phyloP scores from a whole-genome alignment of 2,888 invertebrate genomes.

The Machimus atricapillus region DNA sequence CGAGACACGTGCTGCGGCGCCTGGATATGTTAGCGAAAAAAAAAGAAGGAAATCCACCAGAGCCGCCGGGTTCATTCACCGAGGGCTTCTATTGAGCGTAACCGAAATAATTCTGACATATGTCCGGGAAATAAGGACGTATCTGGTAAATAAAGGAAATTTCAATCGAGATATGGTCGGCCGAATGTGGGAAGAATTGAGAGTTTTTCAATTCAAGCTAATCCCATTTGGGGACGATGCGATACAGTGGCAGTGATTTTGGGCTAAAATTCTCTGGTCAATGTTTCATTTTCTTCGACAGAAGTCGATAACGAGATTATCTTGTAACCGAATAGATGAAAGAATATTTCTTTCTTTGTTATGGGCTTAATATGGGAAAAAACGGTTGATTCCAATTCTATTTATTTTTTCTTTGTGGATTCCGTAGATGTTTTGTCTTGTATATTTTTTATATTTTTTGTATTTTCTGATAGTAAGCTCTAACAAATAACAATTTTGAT shows the following conservation, averaged over 20 bases:
- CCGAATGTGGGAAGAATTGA: background rate
- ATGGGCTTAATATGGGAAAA: too few relatives aligned
- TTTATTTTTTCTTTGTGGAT: too few relatives aligned
- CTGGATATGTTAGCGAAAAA: background rate
- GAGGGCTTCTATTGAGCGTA: background rate
- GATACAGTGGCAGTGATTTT: background rate
- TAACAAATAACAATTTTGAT: too few relatives aligned
- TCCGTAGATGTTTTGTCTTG: too few relatives aligned
- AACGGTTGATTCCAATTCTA: too few relatives aligned
- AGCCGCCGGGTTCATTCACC: background rate
- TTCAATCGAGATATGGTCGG: background rate
- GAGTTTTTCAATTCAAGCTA: background rate
- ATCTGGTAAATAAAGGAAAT: constrained; percentile 15
- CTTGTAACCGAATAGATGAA: background rate
- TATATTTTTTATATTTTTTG: too few relatives aligned
- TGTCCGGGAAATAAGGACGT: background rate
- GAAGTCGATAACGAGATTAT: background rate
- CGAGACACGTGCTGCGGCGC: background rate
- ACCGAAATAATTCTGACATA: constrained; percentile 1
- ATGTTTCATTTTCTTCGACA: background rate
- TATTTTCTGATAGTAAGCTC: too few relatives aligned
- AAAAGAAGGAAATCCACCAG: background rate
- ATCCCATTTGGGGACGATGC: background rate
- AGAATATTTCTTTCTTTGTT: background rate
- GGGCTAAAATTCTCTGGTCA: background rate